A percentile compares a stretch with the other conserved stretches of the same genome.
Conservation (phyloP, 2,888 invertebrate genomes). For the Leptinotarsa haldemani region DNA sequence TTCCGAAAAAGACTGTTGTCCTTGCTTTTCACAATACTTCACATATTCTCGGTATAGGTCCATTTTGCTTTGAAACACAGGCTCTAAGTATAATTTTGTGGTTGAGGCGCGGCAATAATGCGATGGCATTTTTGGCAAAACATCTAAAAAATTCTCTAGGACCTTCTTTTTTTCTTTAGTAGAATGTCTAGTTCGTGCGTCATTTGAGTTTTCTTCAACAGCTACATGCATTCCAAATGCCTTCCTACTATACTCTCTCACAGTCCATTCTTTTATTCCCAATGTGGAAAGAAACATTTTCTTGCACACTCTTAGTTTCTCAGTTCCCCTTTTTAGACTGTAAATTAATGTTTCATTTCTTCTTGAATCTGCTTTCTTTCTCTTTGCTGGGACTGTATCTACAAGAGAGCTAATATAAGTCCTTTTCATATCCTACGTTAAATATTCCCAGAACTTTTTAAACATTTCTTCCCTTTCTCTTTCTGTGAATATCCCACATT, state of each 20-base stretch:
- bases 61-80: conserved; percentile 25
- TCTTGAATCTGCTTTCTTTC: conserved; percentile 29
- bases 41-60: conserved; percentile 25
- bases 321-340: conserved; percentile 22
- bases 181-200: conserved; percentile 21
- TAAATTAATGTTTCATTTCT: conserved; percentile 30
- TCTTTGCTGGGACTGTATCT: conserved; percentile 22
- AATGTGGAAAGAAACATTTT: conserved; percentile 28
- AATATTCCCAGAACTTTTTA: conserved; percentile 27
- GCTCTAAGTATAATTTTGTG: conserved; percentile 24
- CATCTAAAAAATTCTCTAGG: conserved; percentile 17
- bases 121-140: conserved; percentile 29
- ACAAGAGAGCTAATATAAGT: conserved; percentile 28
- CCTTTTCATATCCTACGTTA: conserved; percentile 28
- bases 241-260: conserved; percentile 20
- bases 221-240: conserved; percentile 26
- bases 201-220: conserved; percentile 5
- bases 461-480: conserved; percentile 26
- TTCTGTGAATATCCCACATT: conserved; percentile 20
- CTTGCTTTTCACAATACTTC: conserved; percentile 19
- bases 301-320: conserved; percentile 22
- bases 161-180: conserved; percentile 11
- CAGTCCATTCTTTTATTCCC: conserved; percentile 27
- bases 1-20: conserved; percentile 12
- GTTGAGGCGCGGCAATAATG: conserved; percentile 30